phyloP scores from a whole-genome alignment of 2,113 vertebrate genomes.

The Bambusicola thoracicus region DNA sequence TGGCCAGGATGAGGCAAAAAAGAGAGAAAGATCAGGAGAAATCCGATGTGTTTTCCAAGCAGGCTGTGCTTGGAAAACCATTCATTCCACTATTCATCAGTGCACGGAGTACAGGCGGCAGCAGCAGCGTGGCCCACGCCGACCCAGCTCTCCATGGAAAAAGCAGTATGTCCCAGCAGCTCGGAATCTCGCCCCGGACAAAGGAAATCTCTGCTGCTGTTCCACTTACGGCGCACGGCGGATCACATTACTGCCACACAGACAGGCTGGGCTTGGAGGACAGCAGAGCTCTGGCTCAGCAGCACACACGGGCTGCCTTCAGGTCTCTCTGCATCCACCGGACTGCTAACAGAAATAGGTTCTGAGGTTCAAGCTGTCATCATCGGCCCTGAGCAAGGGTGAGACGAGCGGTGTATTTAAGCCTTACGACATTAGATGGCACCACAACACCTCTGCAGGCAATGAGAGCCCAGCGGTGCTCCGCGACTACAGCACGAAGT shows the following conservation, averaged over 20 bases:
- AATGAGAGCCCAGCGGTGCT: rapidly evolving
- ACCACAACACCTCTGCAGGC: background rate
- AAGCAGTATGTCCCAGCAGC: background rate
- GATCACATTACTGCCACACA: no score
- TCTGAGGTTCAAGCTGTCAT: background rate
- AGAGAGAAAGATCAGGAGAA: background rate
- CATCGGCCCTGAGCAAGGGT: rapidly evolving
- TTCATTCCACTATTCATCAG: rapidly evolving
- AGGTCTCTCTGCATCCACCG: background rate
- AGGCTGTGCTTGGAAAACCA: background rate
- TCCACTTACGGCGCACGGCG: rapidly evolving
- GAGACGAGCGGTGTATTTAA: background rate
- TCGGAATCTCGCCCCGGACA: no score
- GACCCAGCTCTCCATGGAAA: background rate
- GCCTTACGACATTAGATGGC: conserved; percentile 19
- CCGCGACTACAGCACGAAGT: background rate
- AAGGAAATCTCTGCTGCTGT: background rate
- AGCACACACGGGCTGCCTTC: rapidly evolving
- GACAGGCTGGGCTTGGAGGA: rapidly evolving
- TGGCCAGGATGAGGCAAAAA: conserved; percentile 32
- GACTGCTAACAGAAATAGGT: background rate
- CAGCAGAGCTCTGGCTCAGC: background rate
- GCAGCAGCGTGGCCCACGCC: rapidly evolving
- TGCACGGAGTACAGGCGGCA: no score
- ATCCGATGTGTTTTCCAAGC: background rate